Evolutionary conservation across 1,140 invertebrate species (phyloP).

Genomic region (Papilio aristodemus): DNA sequence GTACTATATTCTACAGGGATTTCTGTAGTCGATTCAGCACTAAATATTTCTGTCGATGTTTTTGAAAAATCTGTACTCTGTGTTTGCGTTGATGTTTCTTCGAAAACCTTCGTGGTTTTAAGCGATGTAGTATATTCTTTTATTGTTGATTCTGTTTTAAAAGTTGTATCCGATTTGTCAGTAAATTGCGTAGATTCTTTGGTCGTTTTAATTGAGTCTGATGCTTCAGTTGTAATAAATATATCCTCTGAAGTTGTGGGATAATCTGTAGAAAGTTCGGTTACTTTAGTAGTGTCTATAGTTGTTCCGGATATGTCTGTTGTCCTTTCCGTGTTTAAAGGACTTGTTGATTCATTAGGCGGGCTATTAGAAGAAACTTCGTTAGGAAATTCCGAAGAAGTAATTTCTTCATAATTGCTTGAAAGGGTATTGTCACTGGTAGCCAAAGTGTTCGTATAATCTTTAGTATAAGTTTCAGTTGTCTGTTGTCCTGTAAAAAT

Average conservation of each 20-base stretch:
- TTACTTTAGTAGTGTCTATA: not conserved
- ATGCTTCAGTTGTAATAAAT: not conserved
- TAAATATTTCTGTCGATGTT: not conserved
- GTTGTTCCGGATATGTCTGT: not conserved
- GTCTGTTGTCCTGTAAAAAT: constrained; percentile 18
- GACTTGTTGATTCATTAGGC: not conserved
- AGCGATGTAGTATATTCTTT: not conserved
- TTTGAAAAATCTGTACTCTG: constrained; percentile 3
- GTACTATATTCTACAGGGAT: not conserved
- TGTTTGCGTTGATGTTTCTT: not conserved
- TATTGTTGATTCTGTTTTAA: not conserved
- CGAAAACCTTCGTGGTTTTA: not conserved
- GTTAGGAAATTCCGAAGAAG: not conserved
- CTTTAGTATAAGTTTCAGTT: constrained; percentile 8
- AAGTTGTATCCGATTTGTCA: not conserved
- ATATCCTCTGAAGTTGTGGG: not conserved
- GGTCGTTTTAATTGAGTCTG: not conserved
- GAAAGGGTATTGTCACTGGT: constrained; percentile 7
- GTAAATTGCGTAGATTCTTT: constrained; percentile 3
- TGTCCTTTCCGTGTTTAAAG: not conserved
- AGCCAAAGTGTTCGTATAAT: constrained; percentile 19
- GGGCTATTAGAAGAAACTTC: not conserved
- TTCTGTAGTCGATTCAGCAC: not conserved
- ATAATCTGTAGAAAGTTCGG: not conserved
- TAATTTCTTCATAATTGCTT: not conserved